A percentile compares a stretch with the other conserved stretches of the same genome.
Evolutionary conservation across 2,797 vertebrate genomes (phyloP).

Genomic region (Molossus molossus): DNA sequence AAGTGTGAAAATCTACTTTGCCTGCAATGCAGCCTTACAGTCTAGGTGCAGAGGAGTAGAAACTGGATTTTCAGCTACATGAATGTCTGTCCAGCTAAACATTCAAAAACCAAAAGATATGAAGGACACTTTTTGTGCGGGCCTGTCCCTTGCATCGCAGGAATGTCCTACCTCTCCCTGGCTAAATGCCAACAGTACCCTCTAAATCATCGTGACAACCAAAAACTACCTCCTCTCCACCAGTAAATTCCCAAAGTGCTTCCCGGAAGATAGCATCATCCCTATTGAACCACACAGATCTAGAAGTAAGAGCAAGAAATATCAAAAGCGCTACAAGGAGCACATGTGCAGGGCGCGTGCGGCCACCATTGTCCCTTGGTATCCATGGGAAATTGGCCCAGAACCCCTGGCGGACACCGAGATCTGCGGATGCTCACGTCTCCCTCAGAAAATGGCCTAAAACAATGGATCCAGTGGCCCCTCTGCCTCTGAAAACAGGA

Average conservation of each 20-base stretch:
- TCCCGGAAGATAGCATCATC: no score
- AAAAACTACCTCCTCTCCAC: not conserved
- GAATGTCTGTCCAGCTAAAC: not conserved
- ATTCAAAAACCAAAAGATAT: not conserved
- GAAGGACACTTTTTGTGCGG: not conserved
- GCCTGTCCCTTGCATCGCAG: not conserved
- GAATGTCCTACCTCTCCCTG: not conserved
- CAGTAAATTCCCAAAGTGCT: not conserved
- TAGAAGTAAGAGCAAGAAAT: not conserved
- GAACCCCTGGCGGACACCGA: not conserved
- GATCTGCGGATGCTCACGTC: not conserved
- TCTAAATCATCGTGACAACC: not conserved
- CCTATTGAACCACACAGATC: not conserved
- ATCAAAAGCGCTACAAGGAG: not conserved
- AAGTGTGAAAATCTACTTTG: not conserved
- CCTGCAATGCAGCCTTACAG: not conserved
- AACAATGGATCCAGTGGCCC: no score
- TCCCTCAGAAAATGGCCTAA: not conserved
- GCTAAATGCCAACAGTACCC: not conserved
- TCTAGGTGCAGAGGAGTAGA: not conserved
- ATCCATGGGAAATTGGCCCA: not conserved
- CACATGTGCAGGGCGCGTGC: fast-evolving
- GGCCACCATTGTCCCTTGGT: not conserved
- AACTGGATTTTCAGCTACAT: not conserved
- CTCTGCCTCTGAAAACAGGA: not conserved